Conservation (phyloP, 2,888 invertebrate species). For the Xiphydria camelus region DNA sequence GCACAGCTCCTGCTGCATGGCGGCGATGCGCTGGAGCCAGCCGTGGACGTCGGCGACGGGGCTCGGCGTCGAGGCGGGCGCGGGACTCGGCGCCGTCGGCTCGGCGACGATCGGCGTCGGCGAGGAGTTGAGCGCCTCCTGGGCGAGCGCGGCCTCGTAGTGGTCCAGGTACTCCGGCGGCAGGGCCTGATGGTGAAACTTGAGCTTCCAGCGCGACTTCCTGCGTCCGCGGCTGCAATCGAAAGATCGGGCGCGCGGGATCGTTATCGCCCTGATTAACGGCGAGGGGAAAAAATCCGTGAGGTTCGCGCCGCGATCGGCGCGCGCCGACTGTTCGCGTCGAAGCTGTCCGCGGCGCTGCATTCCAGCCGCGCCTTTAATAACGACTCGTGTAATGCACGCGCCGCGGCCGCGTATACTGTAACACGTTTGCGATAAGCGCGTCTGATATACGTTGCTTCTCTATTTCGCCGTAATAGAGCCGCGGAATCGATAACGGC, state of each 20-base stretch:
- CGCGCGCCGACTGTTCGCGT: neutral
- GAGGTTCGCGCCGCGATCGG: neutral
- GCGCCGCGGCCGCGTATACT: neutral
- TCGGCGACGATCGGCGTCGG: slow-evolving; percentile 37
- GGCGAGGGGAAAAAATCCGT: too few species aligned
- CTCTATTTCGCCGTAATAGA: too few species aligned
- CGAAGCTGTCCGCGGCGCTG: slow-evolving; percentile 8
- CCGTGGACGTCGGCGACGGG: slow-evolving; percentile 57
- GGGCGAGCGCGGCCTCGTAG: slow-evolving; percentile 73
- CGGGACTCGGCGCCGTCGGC: slow-evolving; percentile 50
- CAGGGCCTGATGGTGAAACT: slow-evolving; percentile 79
- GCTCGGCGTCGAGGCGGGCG: slow-evolving; percentile 47
- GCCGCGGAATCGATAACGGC: too few species aligned
- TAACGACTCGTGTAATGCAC: slow-evolving; percentile 22
- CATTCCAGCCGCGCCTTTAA: slow-evolving; percentile 45
- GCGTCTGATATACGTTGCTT: too few species aligned
- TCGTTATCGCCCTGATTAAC: neutral
- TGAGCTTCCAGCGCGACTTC: slow-evolving; percentile 73
- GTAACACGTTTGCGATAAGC: slow-evolving; percentile 29
- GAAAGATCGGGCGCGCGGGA: too few species aligned
- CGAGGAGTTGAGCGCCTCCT: slow-evolving; percentile 53
- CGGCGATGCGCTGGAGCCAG: slow-evolving; percentile 77
- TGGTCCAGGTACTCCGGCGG: slow-evolving; percentile 79
- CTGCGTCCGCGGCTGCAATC: slow-evolving; percentile 59
- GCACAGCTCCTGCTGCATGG: slow-evolving; percentile 67